Evolutionary conservation across 2,888 invertebrate species (phyloP).

Genomic region (Hyalella azteca): DNA sequence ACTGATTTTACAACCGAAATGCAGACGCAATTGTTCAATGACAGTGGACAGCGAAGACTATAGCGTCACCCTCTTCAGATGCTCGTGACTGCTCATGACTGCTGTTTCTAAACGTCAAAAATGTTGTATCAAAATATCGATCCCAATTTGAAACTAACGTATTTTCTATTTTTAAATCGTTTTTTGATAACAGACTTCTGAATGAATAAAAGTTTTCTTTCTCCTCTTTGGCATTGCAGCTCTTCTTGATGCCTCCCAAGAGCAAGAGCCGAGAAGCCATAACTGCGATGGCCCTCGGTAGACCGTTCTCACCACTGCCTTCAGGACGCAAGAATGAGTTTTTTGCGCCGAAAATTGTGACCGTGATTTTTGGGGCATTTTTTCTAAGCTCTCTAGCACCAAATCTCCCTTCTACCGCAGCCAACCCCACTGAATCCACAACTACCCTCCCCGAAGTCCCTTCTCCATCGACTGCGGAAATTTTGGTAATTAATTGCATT

Average conservation of each 20-base stretch:
- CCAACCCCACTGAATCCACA: neutral
- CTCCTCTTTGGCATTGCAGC: no score
- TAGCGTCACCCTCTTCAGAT: no score
- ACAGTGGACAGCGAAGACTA: no score
- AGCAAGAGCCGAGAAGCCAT: slow-evolving; percentile 62
- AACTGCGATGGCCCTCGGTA: slow-evolving; percentile 69
- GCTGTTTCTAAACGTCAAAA: no score
- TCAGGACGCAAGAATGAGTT: slow-evolving; percentile 72
- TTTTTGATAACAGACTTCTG: no score
- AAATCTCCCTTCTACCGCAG: slow-evolving; percentile 65
- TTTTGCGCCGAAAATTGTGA: slow-evolving; percentile 72
- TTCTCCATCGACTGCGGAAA: neutral
- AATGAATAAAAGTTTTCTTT: no score
- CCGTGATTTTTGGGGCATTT: slow-evolving; percentile 68
- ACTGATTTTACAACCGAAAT: no score
- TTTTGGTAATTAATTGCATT: neutral
- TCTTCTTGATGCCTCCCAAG: neutral
- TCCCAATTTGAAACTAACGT: no score
- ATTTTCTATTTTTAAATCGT: no score
- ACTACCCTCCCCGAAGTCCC: neutral
- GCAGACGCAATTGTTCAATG: no score
- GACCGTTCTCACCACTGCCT: slow-evolving; percentile 67
- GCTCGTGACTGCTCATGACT: no score
- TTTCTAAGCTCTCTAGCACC: slow-evolving; percentile 74
- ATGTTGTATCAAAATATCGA: no score